Evolutionary conservation across 2,797 vertebrate species (phyloP).

Genomic region (Natrix natrix): DNA sequence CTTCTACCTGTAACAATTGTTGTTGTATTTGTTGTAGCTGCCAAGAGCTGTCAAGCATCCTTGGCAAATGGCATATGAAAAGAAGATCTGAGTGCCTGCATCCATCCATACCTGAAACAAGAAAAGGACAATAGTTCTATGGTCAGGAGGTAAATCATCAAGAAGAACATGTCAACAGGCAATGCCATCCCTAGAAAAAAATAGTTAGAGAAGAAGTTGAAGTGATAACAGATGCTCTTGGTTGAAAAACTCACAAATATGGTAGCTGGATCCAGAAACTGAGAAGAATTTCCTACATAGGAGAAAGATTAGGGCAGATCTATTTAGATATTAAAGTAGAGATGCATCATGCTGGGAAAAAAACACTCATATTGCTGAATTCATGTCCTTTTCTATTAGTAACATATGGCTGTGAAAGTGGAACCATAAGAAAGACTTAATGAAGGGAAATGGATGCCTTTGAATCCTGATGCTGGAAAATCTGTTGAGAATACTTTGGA

Average conservation of each 20-base stretch:
- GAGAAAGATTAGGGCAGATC: background rate
- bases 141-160: background rate
- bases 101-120: constrained; percentile 83
- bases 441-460: background rate
- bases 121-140: constrained; percentile 38
- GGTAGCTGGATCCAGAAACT: background rate
- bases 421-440: background rate
- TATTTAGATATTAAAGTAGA: background rate
- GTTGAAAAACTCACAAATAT: background rate
- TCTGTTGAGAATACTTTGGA: background rate
- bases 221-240: background rate
- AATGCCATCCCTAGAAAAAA: background rate
- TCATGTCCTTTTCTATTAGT: background rate
- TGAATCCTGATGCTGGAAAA: background rate
- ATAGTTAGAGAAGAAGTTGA: background rate
- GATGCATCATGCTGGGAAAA: background rate
- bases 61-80: constrained; percentile 84
- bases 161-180: background rate
- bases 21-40: constrained; percentile 94
- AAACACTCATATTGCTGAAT: background rate
- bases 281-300: background rate
- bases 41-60: constrained; percentile 90
- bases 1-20: constrained; percentile 89
- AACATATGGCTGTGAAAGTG: background rate
- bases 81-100: constrained; percentile 87